Conservation (phyloP, 2,113 vertebrate species). For the Narcine bancroftii region DNA sequence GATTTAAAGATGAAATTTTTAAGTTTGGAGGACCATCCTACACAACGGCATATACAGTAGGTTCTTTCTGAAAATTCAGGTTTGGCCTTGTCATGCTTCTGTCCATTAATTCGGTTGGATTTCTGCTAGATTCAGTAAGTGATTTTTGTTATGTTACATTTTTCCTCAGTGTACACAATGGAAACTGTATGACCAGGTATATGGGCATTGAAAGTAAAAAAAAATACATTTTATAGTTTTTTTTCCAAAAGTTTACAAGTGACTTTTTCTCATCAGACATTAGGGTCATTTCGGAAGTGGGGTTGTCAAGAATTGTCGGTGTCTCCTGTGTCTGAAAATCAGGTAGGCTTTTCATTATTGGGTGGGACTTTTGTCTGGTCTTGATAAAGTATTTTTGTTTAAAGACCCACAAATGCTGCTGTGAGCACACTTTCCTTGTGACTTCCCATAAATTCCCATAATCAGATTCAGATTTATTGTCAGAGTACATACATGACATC, state of each 20-base stretch:
- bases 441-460: background rate
- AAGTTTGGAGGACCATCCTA: too few relatives aligned
- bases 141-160: background rate
- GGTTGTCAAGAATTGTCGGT: conserved; percentile 33
- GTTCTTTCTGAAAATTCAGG: background rate
- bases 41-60: background rate
- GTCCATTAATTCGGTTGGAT: background rate
- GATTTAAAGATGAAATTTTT: too few relatives aligned
- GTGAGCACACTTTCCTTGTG: background rate
- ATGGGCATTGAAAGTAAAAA: background rate
- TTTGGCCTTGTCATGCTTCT: background rate
- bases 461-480: too few relatives aligned
- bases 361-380: too few relatives aligned
- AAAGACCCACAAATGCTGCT: background rate
- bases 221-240: background rate
- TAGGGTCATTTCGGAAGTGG: conserved; percentile 33
- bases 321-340: conserved; percentile 33
- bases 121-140: conserved; percentile 13
- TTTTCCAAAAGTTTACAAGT: conserved; percentile 15
- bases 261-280: conserved; percentile 30
- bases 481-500: too few relatives aligned
- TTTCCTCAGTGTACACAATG: background rate
- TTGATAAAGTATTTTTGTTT: background rate
- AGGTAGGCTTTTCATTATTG: conserved; percentile 9
- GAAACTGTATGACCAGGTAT: background rate